Evolutionary conservation across 2,888 invertebrate species (phyloP), one percentile per base, ranked within the genome.

Genomic region (Emmelina monodactyla): DNA sequence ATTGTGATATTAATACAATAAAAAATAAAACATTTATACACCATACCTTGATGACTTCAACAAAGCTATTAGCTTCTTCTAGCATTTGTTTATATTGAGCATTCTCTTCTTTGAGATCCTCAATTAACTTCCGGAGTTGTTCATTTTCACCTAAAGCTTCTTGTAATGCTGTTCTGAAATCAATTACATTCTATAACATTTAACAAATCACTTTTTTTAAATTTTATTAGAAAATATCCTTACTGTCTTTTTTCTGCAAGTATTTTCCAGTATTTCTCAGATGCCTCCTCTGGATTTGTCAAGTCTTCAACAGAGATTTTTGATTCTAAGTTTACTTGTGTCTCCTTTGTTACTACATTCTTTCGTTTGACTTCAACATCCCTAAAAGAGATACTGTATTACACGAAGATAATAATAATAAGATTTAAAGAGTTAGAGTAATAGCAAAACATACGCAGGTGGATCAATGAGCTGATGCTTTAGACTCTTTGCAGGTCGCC

Each of bases 191-290:
- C 19, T 6, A 19, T 19, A 6, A 19, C n/a, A n/a, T n/a, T n/a
- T n/a, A n/a, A n/a, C n/a, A n/a, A 19, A 19, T 9, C 19, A 19
- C 19, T 19, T 6, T 19, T 19, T 19, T 5, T 5, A 9, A 9
- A 5, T 6, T 19, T 9, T 19, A 19, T 19, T 6, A 28, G 19
- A 32, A 31, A 2, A 32, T 35, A 14, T 47, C 70, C 73, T 68
- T 46, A 81, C 81, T 72, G 84, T 39, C 91, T 83, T 51, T 87
- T 87, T 57, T 89, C 91, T 14, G 91, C 89, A 42, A 92, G 58
- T 31, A 84, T 71, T 63, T 89, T 79, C 89, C 91, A 92, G 58
- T 92, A 92, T 42, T 84, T 84, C 52, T 87, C 86, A 37, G 89
- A 86, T 2, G 91, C 87, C 22, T 82, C 83, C 37, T 83, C 83